phyloP scores from a whole-genome alignment of 2,888 invertebrate genomes.

The Altica lythri region DNA sequence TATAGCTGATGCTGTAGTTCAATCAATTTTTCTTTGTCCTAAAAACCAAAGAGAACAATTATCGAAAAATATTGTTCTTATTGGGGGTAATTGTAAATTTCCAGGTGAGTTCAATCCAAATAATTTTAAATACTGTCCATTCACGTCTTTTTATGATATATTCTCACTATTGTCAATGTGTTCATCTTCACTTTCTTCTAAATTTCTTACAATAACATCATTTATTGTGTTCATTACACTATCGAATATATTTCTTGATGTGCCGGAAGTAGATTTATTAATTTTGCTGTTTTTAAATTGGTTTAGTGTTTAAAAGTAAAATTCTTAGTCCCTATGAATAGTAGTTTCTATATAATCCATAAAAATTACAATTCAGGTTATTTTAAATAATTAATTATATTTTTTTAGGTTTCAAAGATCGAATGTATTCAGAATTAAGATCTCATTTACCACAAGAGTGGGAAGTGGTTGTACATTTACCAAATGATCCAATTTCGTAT shows the following conservation, averaged over 20 bases:
- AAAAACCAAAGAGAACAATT: conserved; percentile 76
- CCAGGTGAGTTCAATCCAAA: conserved; percentile 64
- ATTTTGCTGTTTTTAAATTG: too few species aligned
- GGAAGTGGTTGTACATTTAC: conserved; percentile 73
- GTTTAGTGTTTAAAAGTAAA: too few species aligned
- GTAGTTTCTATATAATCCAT: too few species aligned
- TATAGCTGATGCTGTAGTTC: conserved; percentile 84
- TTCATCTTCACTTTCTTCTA: too few species aligned
- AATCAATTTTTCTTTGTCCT: conserved; percentile 76
- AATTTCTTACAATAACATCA: too few species aligned
- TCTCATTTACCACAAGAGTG: conserved; percentile 77
- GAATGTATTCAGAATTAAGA: conserved; percentile 78
- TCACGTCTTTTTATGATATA: too few species aligned
- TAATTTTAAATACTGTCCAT: too few species aligned
- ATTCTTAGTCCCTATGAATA: too few species aligned
- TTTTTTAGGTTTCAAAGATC: conserved; percentile 70
- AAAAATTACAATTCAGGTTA: neutral
- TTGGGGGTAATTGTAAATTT: conserved; percentile 80
- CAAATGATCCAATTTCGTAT: conserved; percentile 77
- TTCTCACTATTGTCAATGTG: too few species aligned
- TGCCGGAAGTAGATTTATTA: too few species aligned
- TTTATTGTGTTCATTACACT: too few species aligned
- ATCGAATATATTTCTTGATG: too few species aligned
- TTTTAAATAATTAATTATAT: neutral
- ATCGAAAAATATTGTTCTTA: conserved; percentile 80